Evolutionary conservation across 1,140 invertebrate species (phyloP).

Genomic region (Choristoneura fumiferana): DNA sequence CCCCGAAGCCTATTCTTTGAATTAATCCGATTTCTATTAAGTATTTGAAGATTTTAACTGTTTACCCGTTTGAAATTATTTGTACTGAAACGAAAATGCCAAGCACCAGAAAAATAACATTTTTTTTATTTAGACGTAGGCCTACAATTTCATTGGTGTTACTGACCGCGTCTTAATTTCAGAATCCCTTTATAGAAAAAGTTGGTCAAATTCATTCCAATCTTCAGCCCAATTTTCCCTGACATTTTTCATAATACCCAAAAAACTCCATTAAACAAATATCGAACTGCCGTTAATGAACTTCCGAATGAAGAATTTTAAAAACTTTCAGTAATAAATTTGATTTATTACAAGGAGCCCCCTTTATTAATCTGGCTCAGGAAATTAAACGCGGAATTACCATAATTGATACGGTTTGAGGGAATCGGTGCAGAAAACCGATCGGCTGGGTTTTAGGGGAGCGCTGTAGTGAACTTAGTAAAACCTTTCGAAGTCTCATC

Average conservation of each 20-base stretch:
- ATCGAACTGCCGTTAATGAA: slow-evolving; percentile 33
- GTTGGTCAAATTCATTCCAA: too few species aligned
- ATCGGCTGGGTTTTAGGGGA: slow-evolving; percentile 33
- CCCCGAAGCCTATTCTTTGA: too few species aligned
- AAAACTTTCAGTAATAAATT: slow-evolving; percentile 60
- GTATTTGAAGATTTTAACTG: too few species aligned
- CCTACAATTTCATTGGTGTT: too few species aligned
- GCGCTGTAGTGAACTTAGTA: neutral
- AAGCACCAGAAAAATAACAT: too few species aligned
- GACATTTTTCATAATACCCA: neutral
- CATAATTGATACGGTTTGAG: slow-evolving; percentile 74
- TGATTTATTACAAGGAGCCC: slow-evolving; percentile 64
- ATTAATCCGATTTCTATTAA: too few species aligned
- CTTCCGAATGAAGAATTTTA: slow-evolving; percentile 35
- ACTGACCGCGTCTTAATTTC: too few species aligned
- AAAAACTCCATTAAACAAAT: slow-evolving; percentile 13
- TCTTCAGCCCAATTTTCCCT: neutral
- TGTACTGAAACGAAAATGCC: too few species aligned
- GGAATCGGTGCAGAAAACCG: slow-evolving; percentile 69
- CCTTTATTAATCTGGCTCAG: slow-evolving; percentile 65
- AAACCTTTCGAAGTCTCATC: too few species aligned
- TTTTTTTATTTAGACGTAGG: too few species aligned
- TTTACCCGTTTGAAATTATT: too few species aligned
- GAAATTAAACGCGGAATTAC: slow-evolving; percentile 75
- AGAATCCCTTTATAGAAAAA: too few species aligned